Evolutionary conservation across 2,888 invertebrate species (phyloP).

Genomic region (Gymnoscelis rufifasciata): DNA sequence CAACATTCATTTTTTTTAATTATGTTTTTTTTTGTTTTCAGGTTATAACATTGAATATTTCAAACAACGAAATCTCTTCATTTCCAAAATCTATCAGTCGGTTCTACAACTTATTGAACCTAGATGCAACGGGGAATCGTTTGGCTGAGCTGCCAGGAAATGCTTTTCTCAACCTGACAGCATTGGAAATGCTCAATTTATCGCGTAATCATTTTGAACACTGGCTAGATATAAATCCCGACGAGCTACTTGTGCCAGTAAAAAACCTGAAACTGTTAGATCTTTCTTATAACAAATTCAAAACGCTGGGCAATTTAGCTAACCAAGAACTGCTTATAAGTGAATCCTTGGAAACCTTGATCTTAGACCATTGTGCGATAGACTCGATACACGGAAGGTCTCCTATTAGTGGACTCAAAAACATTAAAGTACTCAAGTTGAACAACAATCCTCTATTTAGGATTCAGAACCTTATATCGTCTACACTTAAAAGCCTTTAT

Average conservation of each 20-base stretch:
- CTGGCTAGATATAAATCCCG: conserved; percentile 79
- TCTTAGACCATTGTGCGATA: conserved; percentile 82
- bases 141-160: conserved; percentile 67
- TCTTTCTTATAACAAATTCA: conserved; percentile 82
- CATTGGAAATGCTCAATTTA: conserved; percentile 80
- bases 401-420: conserved; percentile 70
- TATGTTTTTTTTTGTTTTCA: conserved; percentile 44
- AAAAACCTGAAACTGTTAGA: conserved; percentile 78
- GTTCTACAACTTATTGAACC: conserved; percentile 47
- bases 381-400: conserved; percentile 70
- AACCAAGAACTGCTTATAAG: conserved; percentile 78
- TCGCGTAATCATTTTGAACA: conserved; percentile 80
- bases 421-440: conserved; percentile 74
- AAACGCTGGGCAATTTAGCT: conserved; percentile 69
- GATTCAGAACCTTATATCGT: conserved; percentile 69
- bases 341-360: conserved; percentile 76
- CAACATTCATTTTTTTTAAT: no score
- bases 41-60: conserved; percentile 83
- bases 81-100: conserved; percentile 68
- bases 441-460: conserved; percentile 73
- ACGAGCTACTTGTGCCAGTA: conserved; percentile 67
- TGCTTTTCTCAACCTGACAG: conserved; percentile 73
- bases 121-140: conserved; percentile 72
- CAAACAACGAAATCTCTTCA: conserved; percentile 79
- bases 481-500: conserved; percentile 74